Conservation (phyloP, 2,888 invertebrate genomes). For the Eupithecia dodoneata region DNA sequence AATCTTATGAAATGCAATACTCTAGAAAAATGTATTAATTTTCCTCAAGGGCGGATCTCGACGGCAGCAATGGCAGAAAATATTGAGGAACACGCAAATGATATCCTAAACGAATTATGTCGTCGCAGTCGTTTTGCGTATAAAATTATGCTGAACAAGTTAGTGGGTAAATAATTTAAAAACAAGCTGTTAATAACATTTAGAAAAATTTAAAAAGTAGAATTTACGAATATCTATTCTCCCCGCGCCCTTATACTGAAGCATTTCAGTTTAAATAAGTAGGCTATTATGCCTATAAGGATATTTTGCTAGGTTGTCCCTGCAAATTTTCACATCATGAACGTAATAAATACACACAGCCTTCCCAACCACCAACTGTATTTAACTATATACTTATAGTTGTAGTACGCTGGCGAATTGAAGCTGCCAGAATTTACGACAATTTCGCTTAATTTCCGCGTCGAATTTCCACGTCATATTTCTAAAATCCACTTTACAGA, state of each 20-base stretch:
- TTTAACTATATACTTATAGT: background rate
- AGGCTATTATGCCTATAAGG: background rate
- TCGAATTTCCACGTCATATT: slow-evolving; percentile 31
- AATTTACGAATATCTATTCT: background rate
- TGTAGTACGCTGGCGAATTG: background rate
- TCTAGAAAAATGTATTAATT: background rate
- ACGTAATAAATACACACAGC: background rate
- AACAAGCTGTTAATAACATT: background rate
- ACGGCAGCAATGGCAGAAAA: slow-evolving; percentile 15
- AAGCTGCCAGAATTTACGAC: slow-evolving; percentile 26
- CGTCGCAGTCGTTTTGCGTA: slow-evolving; percentile 7
- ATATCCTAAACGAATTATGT: slow-evolving; percentile 19
- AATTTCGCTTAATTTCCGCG: slow-evolving; percentile 35
- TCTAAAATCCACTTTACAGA: slow-evolving; percentile 32
- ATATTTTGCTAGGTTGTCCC: background rate
- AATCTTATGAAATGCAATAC: background rate
- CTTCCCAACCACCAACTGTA: background rate
- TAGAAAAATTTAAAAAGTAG: background rate
- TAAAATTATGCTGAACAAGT: background rate
- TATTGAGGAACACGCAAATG: slow-evolving; percentile 20
- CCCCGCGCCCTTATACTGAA: background rate
- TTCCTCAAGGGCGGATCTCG: background rate
- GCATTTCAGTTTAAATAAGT: background rate
- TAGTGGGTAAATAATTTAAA: background rate
- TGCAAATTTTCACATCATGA: background rate